A percentile compares a stretch with the other conserved stretches of the same genome.
Conservation (phyloP, 2,797 vertebrate genomes). For the Oreochromis mossambicus region DNA sequence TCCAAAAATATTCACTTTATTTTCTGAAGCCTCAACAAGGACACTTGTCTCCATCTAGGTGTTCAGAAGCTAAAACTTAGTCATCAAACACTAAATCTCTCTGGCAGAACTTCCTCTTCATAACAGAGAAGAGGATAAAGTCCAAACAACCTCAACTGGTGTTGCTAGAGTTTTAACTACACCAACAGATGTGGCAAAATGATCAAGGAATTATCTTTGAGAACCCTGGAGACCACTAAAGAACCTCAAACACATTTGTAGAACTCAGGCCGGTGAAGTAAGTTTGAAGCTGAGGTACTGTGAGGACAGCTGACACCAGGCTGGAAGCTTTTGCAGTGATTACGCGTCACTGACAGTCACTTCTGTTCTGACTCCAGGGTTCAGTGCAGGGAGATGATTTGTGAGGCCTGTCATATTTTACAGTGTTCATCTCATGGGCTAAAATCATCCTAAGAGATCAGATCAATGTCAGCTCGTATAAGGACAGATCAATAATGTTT, state of each 20-base stretch:
- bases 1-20: not conserved
- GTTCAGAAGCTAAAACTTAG: not conserved
- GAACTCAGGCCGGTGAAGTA: not conserved
- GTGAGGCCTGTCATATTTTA: conserved; percentile 42
- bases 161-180: not conserved
- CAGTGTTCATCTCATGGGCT: conserved; percentile 40
- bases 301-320: not conserved
- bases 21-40: not conserved
- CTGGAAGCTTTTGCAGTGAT: not conserved
- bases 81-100: not conserved
- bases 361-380: not conserved
- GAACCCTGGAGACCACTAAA: not conserved
- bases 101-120: not conserved
- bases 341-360: not conserved
- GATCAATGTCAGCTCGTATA: conserved; percentile 45
- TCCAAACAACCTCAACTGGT: not conserved
- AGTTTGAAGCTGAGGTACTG: not conserved
- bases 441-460: conserved; percentile 46
- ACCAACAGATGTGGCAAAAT: not conserved
- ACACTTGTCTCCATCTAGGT: not conserved
- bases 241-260: not conserved
- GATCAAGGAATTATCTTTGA: not conserved
- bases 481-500: conserved; percentile 49
- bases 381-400: not conserved
- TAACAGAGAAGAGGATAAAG: not conserved